Percentiles rank a stretch among this genome's conserved stretches.
phyloP scores from a whole-genome alignment of 2,888 invertebrate species.

The Merodon equestris region DNA sequence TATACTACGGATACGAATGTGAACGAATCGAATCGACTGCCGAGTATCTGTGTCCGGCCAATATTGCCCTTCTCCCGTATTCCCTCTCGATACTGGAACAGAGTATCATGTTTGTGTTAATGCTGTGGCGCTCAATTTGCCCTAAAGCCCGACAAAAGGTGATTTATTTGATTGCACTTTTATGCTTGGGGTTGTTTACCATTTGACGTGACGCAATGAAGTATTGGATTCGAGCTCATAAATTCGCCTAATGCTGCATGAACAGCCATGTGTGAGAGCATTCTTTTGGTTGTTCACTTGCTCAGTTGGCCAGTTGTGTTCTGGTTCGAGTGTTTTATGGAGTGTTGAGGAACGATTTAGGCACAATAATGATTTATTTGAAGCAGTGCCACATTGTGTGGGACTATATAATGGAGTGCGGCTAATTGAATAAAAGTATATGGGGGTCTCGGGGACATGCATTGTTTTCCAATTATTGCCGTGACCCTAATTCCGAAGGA shows the following conservation, averaged over 20 bases:
- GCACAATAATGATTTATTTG: conserved; percentile 34
- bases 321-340: conserved; percentile 39
- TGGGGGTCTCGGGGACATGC: too few relatives aligned
- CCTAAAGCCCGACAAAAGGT: conserved; percentile 48
- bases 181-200: conserved; percentile 51
- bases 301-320: too few relatives aligned
- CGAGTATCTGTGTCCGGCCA: too few relatives aligned
- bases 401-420: too few relatives aligned
- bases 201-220: conserved; percentile 54
- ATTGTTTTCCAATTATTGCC: too few relatives aligned
- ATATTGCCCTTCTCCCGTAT: too few relatives aligned
- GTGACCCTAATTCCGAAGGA: too few relatives aligned
- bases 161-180: conserved; percentile 62
- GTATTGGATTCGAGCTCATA: conserved; percentile 50
- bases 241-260: conserved; percentile 32
- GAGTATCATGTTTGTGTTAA: conserved; percentile 9
- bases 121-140: conserved; percentile 24
- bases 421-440: conserved; percentile 6
- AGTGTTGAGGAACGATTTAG: conserved; percentile 25
- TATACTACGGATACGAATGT: too few relatives aligned
- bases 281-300: too few relatives aligned
- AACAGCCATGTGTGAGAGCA: conserved; percentile 6
- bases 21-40: too few relatives aligned
- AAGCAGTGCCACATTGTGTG: not conserved
- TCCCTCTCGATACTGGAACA: too few relatives aligned